Evolutionary conservation across 2,888 invertebrate genomes (phyloP), one percentile per base, ranked within the genome.

Genomic region (Drosophila robusta): DNA sequence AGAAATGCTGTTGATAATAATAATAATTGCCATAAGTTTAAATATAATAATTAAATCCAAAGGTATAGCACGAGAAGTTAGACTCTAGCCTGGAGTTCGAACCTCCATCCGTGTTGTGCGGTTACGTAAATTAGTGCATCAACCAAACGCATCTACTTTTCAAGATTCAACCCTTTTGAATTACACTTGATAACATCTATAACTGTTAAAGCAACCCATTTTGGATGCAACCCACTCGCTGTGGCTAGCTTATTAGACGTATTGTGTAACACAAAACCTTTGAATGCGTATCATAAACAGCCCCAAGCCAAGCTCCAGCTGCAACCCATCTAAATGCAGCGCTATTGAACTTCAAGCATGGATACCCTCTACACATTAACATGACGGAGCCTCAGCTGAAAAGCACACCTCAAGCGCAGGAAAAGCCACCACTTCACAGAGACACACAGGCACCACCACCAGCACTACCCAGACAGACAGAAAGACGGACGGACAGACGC

Each of bases 331-430:
- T 36, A 68, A 38, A 36, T 49, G 41, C 49, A 75, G 70, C 44
- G 57, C 56, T 65, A 80, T 76, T 76, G 72, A 77, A 69, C 68
- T 66, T 58, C 72, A 64, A 55, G 68, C 60, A 42, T 39, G 77
- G 45, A 60, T 63, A 47, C 65, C 34, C 12, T 12, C 52, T 64
- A 46, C 44, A 42, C 26, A 44, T 50, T 4, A 3, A 29, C 9
- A 29, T 32, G 38, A 47, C 39, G 46, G 54, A 34, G 29, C 49
- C 54, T 34, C 39, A 65, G 34, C 50, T 60, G 62, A 45, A 56
- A 71, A 58, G 61, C 66, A 81, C 83, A 83, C 89, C 82, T 86
- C 63, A 67, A 88, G 86, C 75, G 57, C 47, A 69, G 71, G 78
- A 75, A 78, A 60, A 75, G 67, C 82, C 67, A 66, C 66, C 70